A percentile compares a stretch with the other conserved stretches of the same genome.
These are phyloP conservation scores for Porites cylindrica DNA, from an alignment of 92 coral and sea anemone species.

Conservation along the genomic window DNA sequence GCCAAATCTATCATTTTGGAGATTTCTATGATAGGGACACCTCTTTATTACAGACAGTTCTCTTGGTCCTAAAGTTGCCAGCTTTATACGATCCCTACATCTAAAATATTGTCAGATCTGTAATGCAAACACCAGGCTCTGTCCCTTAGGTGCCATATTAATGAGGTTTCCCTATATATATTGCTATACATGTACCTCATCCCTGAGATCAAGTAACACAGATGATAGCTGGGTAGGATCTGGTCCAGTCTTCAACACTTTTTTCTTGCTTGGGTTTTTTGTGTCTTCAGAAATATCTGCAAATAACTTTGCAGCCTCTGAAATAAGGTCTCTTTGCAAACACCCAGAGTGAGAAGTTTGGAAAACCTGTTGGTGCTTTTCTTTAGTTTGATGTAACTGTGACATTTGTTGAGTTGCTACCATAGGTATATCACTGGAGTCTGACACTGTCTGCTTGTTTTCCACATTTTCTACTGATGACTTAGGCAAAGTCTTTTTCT, in stretches of 20 bases:
- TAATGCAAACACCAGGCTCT: too few relatives aligned
- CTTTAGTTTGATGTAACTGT: background rate
- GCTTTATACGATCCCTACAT: too few relatives aligned
- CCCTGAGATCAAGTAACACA: constrained; percentile 76
- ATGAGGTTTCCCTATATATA: background rate
- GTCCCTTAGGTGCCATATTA: too few relatives aligned
- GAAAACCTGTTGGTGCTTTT: background rate
- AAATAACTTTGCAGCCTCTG: constrained; percentile 23
- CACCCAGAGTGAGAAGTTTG: background rate
- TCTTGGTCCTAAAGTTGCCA: too few relatives aligned
- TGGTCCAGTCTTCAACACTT: constrained; percentile 26
- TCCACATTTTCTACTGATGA: background rate
- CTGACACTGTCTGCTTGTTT: background rate
- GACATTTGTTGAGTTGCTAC: background rate
- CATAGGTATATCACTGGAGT: background rate
- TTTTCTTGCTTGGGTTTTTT: constrained; percentile 30
- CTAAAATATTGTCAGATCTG: too few relatives aligned
- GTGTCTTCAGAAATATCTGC: constrained; percentile 4
- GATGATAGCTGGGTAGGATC: constrained; percentile 81
- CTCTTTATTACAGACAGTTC: too few relatives aligned
- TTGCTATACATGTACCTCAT: constrained; percentile 65
- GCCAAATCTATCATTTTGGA: too few relatives aligned
- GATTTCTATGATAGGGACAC: too few relatives aligned
- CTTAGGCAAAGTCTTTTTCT: background rate
- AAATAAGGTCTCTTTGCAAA: background rate